Percentiles rank a stretch among this genome's conserved stretches.
Conservation (phyloP, 2,888 invertebrate genomes). For the Plagodis dolabraria region DNA sequence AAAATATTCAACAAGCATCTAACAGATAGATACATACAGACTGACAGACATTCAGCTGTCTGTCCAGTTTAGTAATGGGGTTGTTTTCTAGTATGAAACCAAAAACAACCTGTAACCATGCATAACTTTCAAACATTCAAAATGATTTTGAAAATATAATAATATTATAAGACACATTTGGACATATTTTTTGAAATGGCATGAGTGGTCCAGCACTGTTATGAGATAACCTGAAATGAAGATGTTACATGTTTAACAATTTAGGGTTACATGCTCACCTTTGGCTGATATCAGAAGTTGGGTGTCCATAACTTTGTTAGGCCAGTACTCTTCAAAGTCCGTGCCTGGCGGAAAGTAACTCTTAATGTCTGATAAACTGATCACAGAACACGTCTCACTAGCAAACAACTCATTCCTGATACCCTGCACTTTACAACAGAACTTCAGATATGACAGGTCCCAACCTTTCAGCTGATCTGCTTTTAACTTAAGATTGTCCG, state of each 20-base stretch:
- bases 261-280: slow-evolving; percentile 67
- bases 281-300: slow-evolving; percentile 90
- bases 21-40: no score
- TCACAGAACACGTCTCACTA: slow-evolving; percentile 95
- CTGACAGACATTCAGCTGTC: no score
- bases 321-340: slow-evolving; percentile 97
- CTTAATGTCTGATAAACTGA: slow-evolving; percentile 95
- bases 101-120: no score
- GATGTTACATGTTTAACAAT: not conserved
- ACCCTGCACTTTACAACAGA: slow-evolving; percentile 97
- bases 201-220: no score
- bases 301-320: slow-evolving; percentile 93
- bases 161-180: no score
- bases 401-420: slow-evolving; percentile 96
- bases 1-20: no score
- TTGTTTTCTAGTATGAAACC: no score
- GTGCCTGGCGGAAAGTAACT: slow-evolving; percentile 96
- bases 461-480: slow-evolving; percentile 95
- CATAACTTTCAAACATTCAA: no score
- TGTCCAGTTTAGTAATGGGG: no score
- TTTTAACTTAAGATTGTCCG: slow-evolving; percentile 94
- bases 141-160: no score
- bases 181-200: not conserved
- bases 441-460: slow-evolving; percentile 96
- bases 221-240: not conserved